phyloP scores from a whole-genome alignment of 1,140 invertebrate species.

The Zaprionus vittiger region DNA sequence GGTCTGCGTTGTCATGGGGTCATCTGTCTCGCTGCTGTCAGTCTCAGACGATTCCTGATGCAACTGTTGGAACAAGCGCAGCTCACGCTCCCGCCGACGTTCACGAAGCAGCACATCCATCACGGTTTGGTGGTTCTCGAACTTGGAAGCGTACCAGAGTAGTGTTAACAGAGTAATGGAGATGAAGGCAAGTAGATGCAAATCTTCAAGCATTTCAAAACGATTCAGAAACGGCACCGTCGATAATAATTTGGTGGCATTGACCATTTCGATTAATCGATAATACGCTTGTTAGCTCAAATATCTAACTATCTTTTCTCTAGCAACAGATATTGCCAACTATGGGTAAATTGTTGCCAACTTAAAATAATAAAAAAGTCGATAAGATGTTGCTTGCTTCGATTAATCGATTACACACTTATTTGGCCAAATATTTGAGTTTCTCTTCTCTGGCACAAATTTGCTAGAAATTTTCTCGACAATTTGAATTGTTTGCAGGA shows the following conservation, averaged over 20 bases:
- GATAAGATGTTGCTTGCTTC: too few species aligned
- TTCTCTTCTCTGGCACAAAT: background rate
- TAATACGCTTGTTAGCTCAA: background rate
- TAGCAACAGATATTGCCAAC: background rate
- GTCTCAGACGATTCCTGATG: background rate
- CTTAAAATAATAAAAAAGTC: too few species aligned
- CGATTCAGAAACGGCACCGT: background rate
- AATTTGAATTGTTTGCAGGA: background rate
- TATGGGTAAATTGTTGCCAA: too few species aligned
- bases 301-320: background rate
- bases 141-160: constrained; percentile 4
- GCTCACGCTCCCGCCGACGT: background rate
- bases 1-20: background rate
- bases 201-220: background rate
- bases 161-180: background rate
- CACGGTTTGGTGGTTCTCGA: background rate
- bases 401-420: too few species aligned
- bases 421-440: background rate
- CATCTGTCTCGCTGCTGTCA: background rate
- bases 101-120: background rate
- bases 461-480: background rate
- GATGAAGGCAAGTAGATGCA: background rate
- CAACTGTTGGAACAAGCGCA: background rate
- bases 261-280: background rate
- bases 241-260: background rate